Conservation (phyloP, 2,888 invertebrate species). For the Lumbricus terrestris region DNA sequence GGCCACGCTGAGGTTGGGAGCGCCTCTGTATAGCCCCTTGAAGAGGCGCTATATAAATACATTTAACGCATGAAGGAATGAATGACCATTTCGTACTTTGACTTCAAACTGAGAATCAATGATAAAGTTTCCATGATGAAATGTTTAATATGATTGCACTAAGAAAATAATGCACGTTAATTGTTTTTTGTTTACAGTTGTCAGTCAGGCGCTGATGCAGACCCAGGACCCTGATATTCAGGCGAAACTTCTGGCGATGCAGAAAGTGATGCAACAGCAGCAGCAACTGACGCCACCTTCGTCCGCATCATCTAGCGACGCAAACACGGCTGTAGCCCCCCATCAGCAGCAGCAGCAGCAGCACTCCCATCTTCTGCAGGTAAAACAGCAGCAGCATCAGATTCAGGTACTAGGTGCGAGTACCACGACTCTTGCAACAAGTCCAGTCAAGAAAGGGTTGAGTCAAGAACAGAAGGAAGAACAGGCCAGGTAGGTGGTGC, state of each 20-base stretch:
- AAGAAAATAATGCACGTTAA: not conserved
- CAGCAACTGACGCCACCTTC: constrained; percentile 5
- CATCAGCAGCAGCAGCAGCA: no score
- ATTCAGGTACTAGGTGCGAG: not conserved
- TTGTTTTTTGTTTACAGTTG: constrained; percentile 67
- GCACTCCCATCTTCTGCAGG: constrained; percentile 13
- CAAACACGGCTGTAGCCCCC: not conserved
- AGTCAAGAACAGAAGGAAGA: constrained; percentile 57
- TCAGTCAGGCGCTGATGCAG: constrained; percentile 86
- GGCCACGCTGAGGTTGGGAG: no score
- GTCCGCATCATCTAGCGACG: not conserved
- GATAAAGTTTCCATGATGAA: not conserved
- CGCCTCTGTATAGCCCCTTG: no score
- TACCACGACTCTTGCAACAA: not conserved
- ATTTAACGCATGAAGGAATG: no score
- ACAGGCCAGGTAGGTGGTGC: constrained; percentile 48
- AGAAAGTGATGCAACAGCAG: constrained; percentile 64
- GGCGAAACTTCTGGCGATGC: constrained; percentile 83
- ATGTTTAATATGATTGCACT: not conserved
- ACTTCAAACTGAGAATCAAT: no score
- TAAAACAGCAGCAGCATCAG: not conserved
- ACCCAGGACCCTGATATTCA: constrained; percentile 88
- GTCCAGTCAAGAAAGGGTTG: constrained; percentile 31
- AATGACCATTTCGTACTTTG: no score
- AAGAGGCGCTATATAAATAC: no score